Evolutionary conservation across 1,140 invertebrate genomes (phyloP).

Genomic region (Dendroctonus valens): DNA sequence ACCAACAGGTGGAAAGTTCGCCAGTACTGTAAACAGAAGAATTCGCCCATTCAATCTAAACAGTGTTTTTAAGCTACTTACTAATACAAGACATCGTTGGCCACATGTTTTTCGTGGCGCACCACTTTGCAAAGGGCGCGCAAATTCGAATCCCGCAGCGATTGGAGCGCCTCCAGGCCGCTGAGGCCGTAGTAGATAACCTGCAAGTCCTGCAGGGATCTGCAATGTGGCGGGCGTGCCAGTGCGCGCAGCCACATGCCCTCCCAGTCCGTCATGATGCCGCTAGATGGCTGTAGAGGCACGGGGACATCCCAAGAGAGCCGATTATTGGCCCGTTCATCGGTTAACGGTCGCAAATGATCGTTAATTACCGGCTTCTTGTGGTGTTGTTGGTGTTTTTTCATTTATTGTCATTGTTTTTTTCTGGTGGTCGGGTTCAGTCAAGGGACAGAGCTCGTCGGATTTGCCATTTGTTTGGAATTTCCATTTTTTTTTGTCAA

Average conservation of each 20-base stretch:
- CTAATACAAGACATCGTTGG: constrained; percentile 80
- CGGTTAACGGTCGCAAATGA: not conserved
- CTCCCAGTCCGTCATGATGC: constrained; percentile 57
- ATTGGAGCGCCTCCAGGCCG: constrained; percentile 70
- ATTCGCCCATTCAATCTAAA: not conserved
- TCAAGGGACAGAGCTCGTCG: constrained; percentile 9
- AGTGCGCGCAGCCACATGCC: constrained; percentile 63
- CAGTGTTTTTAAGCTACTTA: constrained; percentile 53
- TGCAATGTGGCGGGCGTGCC: constrained; percentile 60
- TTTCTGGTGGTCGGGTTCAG: too few species aligned
- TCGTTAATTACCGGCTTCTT: not conserved
- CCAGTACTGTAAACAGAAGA: constrained; percentile 63
- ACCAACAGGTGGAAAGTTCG: constrained; percentile 79
- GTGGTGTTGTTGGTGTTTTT: too few species aligned
- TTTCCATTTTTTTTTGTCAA: constrained; percentile 7
- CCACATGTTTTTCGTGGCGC: constrained; percentile 71
- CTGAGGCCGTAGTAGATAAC: constrained; percentile 74
- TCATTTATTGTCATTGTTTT: too few species aligned
- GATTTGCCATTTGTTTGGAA: constrained; percentile 22
- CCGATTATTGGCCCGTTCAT: not conserved
- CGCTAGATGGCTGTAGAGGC: constrained; percentile 38
- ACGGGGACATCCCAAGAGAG: not conserved
- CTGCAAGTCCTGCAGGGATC: constrained; percentile 70
- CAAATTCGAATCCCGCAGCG: constrained; percentile 68
- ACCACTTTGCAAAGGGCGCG: constrained; percentile 69